A percentile compares a stretch with the other conserved stretches of the same genome.
Conservation (phyloP, 2,888 invertebrate genomes). For the Entomobrya multifasciata region DNA sequence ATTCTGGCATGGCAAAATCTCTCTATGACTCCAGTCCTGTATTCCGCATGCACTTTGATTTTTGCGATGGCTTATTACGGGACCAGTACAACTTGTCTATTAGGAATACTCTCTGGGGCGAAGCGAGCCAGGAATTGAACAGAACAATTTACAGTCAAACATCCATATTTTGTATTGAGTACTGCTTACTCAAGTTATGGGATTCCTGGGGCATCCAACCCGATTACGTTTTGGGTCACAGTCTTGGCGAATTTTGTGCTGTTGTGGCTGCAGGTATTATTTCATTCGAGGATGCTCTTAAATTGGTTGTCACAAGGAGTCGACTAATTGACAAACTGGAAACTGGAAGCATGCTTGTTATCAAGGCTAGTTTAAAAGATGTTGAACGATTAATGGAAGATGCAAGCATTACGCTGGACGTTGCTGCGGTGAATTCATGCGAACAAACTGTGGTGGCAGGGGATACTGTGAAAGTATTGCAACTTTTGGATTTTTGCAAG, state of each 20-base stretch:
- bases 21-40: constrained; percentile 52
- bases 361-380: constrained; percentile 40
- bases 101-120: too few relatives aligned
- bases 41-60: constrained; percentile 60
- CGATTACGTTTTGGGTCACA: constrained; percentile 69
- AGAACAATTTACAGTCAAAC: constrained; percentile 70
- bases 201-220: constrained; percentile 66
- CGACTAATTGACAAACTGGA: constrained; percentile 69
- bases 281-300: constrained; percentile 62
- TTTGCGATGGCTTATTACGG: constrained; percentile 52
- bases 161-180: constrained; percentile 68
- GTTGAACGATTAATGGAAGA: too few relatives aligned
- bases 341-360: too few relatives aligned
- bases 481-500: constrained; percentile 34
- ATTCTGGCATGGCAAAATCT: constrained; percentile 59
- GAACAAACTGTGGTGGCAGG: constrained; percentile 72
- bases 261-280: constrained; percentile 64
- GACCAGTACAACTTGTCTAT: neutral
- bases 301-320: constrained; percentile 62
- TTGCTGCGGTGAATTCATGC: constrained; percentile 69
- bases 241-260: constrained; percentile 72
- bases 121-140: constrained; percentile 13
- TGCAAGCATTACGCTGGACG: neutral
- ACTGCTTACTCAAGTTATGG: constrained; percentile 64
- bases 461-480: neutral